Evolutionary conservation across 2,797 vertebrate species (phyloP).

Genomic region (Chloroceryle inda): DNA sequence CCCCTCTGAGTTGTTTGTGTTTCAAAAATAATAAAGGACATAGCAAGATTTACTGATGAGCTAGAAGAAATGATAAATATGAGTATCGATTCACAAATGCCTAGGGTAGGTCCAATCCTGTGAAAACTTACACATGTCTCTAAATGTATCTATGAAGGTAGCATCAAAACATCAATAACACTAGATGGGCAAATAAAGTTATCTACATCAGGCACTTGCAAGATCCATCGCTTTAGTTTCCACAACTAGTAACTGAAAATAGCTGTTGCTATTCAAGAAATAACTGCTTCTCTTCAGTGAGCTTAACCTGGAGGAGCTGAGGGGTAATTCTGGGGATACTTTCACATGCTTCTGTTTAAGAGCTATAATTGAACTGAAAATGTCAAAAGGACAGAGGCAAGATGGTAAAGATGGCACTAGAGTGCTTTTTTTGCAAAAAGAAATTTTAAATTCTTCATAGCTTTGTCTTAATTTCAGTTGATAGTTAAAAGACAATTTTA

Average conservation of each 20-base stretch:
- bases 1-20: neutral
- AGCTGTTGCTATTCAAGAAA: neutral
- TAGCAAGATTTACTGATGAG: neutral
- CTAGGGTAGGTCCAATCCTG: neutral
- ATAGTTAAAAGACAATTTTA: neutral
- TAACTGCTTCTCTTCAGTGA: neutral
- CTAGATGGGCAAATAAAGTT: neutral
- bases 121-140: neutral
- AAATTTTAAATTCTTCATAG: neutral
- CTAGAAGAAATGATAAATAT: neutral
- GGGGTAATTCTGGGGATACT: neutral
- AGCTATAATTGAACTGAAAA: neutral
- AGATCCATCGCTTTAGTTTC: neutral
- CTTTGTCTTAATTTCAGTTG: neutral
- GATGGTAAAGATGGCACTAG: neutral
- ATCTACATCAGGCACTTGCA: neutral
- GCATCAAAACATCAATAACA: neutral
- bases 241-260: neutral
- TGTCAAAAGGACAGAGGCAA: neutral
- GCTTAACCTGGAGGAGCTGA: neutral
- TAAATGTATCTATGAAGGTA: neutral
- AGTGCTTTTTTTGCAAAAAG: neutral
- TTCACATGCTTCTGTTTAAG: neutral
- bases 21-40: conserved; percentile 13
- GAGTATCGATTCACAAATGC: neutral